phyloP scores from a whole-genome alignment of 2,797 vertebrate species.

The Philypnodon macrostomus region DNA sequence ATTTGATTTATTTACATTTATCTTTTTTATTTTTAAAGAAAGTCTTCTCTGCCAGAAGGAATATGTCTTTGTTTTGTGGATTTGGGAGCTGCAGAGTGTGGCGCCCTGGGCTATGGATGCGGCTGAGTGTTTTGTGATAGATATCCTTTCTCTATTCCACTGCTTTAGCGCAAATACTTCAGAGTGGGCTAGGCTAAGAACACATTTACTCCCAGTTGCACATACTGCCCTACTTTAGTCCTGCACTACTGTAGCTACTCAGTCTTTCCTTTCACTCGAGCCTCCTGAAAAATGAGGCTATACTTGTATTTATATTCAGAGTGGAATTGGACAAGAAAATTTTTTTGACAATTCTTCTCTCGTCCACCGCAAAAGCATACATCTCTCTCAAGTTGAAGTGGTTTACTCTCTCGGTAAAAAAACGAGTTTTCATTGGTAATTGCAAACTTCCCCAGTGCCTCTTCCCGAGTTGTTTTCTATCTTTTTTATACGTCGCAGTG shows the following conservation, averaged over 20 bases:
- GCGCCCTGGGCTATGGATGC: constrained; percentile 57
- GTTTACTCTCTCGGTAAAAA: constrained; percentile 21
- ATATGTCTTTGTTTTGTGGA: constrained; percentile 29
- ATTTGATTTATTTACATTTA: constrained; percentile 13
- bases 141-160: constrained; percentile 58
- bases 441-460: constrained; percentile 16
- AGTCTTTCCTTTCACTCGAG: constrained; percentile 37
- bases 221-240: constrained; percentile 60
- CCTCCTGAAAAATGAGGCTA: constrained; percentile 9
- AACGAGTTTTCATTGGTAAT: constrained; percentile 15
- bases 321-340: constrained; percentile 30
- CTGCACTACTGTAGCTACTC: constrained; percentile 35
- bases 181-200: constrained; percentile 55
- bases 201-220: constrained; percentile 64
- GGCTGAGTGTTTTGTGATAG: constrained; percentile 62
- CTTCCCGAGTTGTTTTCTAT: constrained; percentile 14
- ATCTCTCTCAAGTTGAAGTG: constrained; percentile 23
- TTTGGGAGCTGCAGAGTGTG: constrained; percentile 36
- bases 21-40: constrained; percentile 18
- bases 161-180: constrained; percentile 51
- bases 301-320: constrained; percentile 18
- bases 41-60: constrained; percentile 15
- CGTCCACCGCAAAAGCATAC: constrained; percentile 29
- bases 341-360: constrained; percentile 34
- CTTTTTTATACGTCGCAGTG: not conserved